These are phyloP conservation scores for Halictus quadricinctus DNA, from an alignment of 2,888 invertebrate genomes.

Conservation along the genomic window DNA sequence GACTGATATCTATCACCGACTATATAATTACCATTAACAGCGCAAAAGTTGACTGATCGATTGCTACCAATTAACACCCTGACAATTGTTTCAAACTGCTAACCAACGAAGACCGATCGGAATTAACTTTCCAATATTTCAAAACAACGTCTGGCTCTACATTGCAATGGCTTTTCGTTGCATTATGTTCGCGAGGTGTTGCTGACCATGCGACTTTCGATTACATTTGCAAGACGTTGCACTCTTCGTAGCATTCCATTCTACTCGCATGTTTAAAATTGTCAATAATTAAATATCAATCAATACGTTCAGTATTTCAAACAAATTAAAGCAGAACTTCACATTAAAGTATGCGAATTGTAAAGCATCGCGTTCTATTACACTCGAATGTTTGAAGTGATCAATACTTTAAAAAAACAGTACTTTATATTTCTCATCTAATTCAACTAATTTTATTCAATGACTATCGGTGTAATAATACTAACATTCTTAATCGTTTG, in stretches of 20 bases:
- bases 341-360: not conserved
- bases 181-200: not conserved
- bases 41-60: not conserved
- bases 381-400: not conserved
- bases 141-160: not conserved
- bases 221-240: not conserved
- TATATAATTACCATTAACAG: not conserved
- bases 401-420: too few relatives aligned
- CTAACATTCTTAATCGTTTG: too few relatives aligned
- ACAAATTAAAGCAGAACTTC: not conserved
- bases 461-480: too few relatives aligned
- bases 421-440: too few relatives aligned
- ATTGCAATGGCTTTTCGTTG: not conserved
- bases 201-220: not conserved
- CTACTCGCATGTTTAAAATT: not conserved
- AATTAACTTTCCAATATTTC: slow-evolving; percentile 1
- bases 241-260: not conserved
- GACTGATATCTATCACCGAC: too few relatives aligned
- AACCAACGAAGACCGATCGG: not conserved
- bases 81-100: not conserved
- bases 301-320: too few relatives aligned
- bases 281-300: not conserved
- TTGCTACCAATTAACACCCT: not conserved
- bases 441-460: too few relatives aligned
- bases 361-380: not conserved